These are phyloP conservation scores for Corythucha ciliata DNA, from an alignment of 2,888 invertebrate genomes.

Conservation along the genomic window DNA sequence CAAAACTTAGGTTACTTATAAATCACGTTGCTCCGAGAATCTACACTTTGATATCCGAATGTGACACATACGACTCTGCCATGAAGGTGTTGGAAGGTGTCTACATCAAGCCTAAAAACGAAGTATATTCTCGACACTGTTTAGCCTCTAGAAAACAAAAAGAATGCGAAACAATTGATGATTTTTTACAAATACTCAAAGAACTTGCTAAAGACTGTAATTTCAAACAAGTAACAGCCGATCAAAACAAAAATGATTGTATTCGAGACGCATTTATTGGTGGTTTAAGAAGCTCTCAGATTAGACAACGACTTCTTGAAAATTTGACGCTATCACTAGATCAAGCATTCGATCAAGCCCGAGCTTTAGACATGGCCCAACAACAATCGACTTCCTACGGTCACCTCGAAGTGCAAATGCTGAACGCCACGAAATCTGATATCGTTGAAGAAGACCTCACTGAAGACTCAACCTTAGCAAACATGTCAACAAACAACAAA, in stretches of 20 bases:
- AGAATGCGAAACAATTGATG: neutral
- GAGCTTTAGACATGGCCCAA: neutral
- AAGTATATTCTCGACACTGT: too few relatives aligned
- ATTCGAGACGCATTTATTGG: conserved; percentile 5
- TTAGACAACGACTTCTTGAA: neutral
- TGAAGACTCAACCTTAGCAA: neutral
- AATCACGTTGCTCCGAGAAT: too few relatives aligned
- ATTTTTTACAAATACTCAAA: neutral
- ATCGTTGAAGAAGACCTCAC: neutral
- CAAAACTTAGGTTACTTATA: too few relatives aligned
- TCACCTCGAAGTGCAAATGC: too few relatives aligned
- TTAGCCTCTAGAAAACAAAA: too few relatives aligned
- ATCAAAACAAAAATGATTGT: neutral
- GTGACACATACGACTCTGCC: too few relatives aligned
- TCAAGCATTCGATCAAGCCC: neutral
- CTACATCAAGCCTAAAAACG: too few relatives aligned
- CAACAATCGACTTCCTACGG: neutral
- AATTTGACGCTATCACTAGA: neutral
- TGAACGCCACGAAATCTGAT: too few relatives aligned
- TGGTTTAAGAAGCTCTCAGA: neutral
- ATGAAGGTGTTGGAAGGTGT: too few relatives aligned
- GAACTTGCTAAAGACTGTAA: neutral
- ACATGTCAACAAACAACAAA: neutral
- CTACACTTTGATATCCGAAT: too few relatives aligned
- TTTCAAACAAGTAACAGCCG: neutral